Percentiles rank a stretch among this genome's conserved stretches.
phyloP scores from a whole-genome alignment of 2,888 invertebrate species.

The Drosophila quasianomalipes region DNA sequence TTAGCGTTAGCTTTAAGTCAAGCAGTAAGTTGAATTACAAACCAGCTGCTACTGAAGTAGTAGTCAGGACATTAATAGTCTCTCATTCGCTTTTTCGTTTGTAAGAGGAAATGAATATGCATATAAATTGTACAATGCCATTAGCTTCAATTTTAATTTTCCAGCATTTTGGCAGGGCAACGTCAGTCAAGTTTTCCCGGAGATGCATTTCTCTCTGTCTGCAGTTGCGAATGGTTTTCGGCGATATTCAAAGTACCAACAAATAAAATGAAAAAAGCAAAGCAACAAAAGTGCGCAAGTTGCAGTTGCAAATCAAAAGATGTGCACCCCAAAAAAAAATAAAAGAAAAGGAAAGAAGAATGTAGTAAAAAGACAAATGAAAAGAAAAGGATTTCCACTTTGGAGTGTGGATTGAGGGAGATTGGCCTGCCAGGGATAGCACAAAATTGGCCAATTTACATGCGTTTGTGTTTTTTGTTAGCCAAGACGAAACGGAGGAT shows the following conservation, averaged over 20 bases:
- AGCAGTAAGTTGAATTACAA: background rate
- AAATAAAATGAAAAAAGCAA: constrained; percentile 53
- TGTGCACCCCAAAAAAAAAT: constrained; percentile 17
- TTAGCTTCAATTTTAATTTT: constrained; percentile 65
- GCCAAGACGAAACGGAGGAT: constrained; percentile 49
- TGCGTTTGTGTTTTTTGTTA: constrained; percentile 67
- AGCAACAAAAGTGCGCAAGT: constrained; percentile 68
- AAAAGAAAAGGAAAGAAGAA: constrained; percentile 4
- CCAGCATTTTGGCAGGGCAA: constrained; percentile 51
- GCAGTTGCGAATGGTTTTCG: constrained; percentile 35
- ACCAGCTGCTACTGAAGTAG: background rate
- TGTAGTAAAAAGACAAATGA: constrained; percentile 38
- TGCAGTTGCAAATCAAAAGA: constrained; percentile 71
- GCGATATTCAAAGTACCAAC: constrained; percentile 59
- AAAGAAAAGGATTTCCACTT: constrained; percentile 61
- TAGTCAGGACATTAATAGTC: background rate
- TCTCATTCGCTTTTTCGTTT: background rate
- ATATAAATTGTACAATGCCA: constrained; percentile 28
- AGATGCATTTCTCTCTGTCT: constrained; percentile 33
- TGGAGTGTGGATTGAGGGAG: constrained; percentile 8
- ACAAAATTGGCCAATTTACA: constrained; percentile 79
- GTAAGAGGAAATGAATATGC: constrained; percentile 1
- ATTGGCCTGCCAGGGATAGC: constrained; percentile 48
- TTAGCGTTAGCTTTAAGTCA: background rate
- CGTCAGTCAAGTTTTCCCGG: constrained; percentile 30